Percentiles rank a stretch among this genome's conserved stretches.
phyloP scores from a whole-genome alignment of 2,888 invertebrate genomes.

The Lysandra bellargus region DNA sequence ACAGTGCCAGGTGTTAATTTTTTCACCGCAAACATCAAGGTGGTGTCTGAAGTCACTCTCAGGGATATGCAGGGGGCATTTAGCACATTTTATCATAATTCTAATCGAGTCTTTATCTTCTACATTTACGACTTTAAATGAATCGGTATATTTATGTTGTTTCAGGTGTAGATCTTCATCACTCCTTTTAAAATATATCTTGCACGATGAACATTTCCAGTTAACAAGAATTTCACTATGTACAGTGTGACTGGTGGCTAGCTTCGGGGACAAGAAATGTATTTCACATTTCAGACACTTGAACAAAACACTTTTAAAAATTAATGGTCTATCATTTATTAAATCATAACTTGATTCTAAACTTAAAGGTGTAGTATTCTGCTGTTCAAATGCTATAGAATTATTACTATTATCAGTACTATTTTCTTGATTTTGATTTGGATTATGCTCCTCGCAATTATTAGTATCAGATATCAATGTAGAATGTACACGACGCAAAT shows the following conservation, averaged over 20 bases:
- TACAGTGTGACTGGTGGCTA: constrained; percentile 52
- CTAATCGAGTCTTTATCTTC: constrained; percentile 43
- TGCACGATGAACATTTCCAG: constrained; percentile 59
- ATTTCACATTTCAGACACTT: constrained; percentile 61
- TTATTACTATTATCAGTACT: neutral
- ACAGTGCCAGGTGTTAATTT: constrained; percentile 52
- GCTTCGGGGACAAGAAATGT: constrained; percentile 54
- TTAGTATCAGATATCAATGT: constrained; percentile 28
- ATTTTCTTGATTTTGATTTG: neutral
- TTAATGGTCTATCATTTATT: constrained; percentile 28
- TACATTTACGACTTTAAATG: constrained; percentile 50
- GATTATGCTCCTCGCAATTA: neutral
- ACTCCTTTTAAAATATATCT: constrained; percentile 53
- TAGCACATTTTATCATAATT: constrained; percentile 57
- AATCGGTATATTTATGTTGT: constrained; percentile 54
- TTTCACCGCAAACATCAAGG: constrained; percentile 49
- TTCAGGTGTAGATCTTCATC: constrained; percentile 54
- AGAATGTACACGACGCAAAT: constrained; percentile 43
- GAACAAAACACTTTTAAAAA: constrained; percentile 52
- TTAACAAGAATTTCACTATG: constrained; percentile 54
- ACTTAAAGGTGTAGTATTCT: constrained; percentile 16
- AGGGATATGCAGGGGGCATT: constrained; percentile 57
- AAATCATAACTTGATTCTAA: constrained; percentile 26
- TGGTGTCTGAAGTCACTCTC: constrained; percentile 54
- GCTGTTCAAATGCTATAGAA: neutral